Percentiles rank a stretch among this genome's conserved stretches.
These are phyloP conservation scores for Geophilus truncorum DNA, from an alignment of 2,888 invertebrate genomes.

Conservation along the genomic window DNA sequence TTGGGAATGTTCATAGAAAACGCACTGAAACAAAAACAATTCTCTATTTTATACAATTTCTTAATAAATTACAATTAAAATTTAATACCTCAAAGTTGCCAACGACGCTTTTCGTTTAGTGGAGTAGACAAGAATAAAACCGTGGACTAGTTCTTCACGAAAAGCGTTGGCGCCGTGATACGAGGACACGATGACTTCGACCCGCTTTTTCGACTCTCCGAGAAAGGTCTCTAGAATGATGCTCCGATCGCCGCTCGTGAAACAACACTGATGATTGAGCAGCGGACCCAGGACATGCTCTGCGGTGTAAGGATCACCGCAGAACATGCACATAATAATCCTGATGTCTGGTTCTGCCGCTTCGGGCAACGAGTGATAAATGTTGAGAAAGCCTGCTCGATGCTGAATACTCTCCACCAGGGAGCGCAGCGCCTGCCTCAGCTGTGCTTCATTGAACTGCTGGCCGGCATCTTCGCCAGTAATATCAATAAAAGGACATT, in stretches of 20 bases:
- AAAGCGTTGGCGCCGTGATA: constrained; percentile 92
- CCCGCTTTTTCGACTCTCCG: constrained; percentile 78
- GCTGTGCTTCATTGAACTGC: constrained; percentile 46
- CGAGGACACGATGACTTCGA: constrained; percentile 78
- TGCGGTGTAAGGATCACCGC: constrained; percentile 87
- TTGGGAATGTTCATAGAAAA: constrained; percentile 90
- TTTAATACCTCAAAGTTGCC: constrained; percentile 80
- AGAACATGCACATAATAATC: constrained; percentile 93
- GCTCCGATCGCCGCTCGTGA: constrained; percentile 76
- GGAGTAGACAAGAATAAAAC: constrained; percentile 90
- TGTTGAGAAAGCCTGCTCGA: constrained; percentile 67
- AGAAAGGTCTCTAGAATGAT: constrained; percentile 87
- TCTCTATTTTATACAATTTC: not conserved
- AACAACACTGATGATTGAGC: constrained; percentile 78
- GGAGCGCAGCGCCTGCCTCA: constrained; percentile 64
- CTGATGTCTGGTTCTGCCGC: constrained; percentile 78
- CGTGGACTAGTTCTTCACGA: constrained; percentile 86
- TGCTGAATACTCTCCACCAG: constrained; percentile 71
- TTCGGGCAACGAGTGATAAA: constrained; percentile 68
- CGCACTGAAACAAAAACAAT: constrained; percentile 58
- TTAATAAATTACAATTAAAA: not conserved
- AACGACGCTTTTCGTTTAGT: constrained; percentile 91
- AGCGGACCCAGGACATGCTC: constrained; percentile 84
- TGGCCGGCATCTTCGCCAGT: constrained; percentile 53
- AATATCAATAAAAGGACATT: constrained; percentile 80